A percentile compares a stretch with the other conserved stretches of the same genome.
These are phyloP conservation scores for Dolichomitus sp. DNA, from an alignment of 2,888 invertebrate genomes.

Conservation along the genomic window DNA sequence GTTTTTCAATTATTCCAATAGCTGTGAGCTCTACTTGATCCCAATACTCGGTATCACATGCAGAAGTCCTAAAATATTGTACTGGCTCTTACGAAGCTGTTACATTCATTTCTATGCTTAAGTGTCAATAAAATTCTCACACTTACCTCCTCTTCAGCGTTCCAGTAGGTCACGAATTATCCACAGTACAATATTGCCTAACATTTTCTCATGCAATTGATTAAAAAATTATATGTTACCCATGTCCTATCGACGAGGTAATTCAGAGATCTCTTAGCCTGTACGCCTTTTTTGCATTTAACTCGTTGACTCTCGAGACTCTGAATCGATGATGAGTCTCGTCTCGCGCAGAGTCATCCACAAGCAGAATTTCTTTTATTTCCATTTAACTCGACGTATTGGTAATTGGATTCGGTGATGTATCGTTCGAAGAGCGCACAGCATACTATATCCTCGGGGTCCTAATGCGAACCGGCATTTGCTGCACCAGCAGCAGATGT, in stretches of 20 bases:
- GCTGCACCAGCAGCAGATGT: constrained; percentile 54
- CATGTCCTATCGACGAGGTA: background rate
- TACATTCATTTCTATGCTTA: background rate
- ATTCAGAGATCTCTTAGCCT: background rate
- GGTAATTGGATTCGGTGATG: constrained; percentile 70
- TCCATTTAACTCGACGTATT: constrained; percentile 64
- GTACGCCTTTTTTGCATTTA: background rate
- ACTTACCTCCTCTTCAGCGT: background rate
- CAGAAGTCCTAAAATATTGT: background rate
- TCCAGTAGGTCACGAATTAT: constrained; percentile 3
- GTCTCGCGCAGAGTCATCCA: background rate
- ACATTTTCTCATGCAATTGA: background rate
- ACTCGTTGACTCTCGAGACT: constrained; percentile 18
- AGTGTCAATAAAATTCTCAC: constrained; percentile 4
- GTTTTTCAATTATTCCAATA: background rate
- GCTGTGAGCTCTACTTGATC: background rate
- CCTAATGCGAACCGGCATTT: constrained; percentile 32
- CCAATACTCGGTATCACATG: background rate
- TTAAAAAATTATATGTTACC: background rate
- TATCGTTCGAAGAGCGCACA: constrained; percentile 61
- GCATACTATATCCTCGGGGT: constrained; percentile 51
- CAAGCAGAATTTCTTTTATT: constrained; percentile 50
- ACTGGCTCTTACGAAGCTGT: background rate
- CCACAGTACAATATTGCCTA: background rate
- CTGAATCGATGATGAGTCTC: constrained; percentile 2